These are phyloP conservation scores for Venusia cambrica DNA, from an alignment of 2,888 invertebrate genomes.

Conservation along the genomic window DNA sequence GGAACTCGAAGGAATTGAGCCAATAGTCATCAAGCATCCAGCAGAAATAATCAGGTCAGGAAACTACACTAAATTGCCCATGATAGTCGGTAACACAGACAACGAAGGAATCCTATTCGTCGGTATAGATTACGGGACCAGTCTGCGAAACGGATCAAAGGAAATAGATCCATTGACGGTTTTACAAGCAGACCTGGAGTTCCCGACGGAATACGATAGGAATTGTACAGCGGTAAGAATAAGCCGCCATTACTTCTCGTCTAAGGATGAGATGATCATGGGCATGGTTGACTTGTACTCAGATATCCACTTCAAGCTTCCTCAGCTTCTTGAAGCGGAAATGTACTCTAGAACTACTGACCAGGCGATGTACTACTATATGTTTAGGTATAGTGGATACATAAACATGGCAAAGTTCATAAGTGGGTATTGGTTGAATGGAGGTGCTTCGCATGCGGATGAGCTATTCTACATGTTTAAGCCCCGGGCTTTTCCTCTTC, in stretches of 20 bases:
- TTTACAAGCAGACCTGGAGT: slow-evolving; percentile 55
- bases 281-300: slow-evolving; percentile 68
- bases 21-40: slow-evolving; percentile 58
- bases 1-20: slow-evolving; percentile 54
- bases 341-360: slow-evolving; percentile 55
- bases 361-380: slow-evolving; percentile 64
- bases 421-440: slow-evolving; percentile 46
- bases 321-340: slow-evolving; percentile 58
- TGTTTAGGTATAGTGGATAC: slow-evolving; percentile 62
- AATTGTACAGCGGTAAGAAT: slow-evolving; percentile 52
- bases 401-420: slow-evolving; percentile 66
- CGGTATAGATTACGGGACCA: slow-evolving; percentile 57
- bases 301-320: slow-evolving; percentile 66
- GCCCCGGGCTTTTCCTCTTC: slow-evolving; percentile 59
- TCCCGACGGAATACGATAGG: slow-evolving; percentile 50
- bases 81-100: slow-evolving; percentile 69
- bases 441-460: slow-evolving; percentile 68
- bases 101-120: slow-evolving; percentile 69
- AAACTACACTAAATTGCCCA: slow-evolving; percentile 66
- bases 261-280: slow-evolving; percentile 58
- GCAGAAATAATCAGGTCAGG: slow-evolving; percentile 53
- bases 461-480: slow-evolving; percentile 71
- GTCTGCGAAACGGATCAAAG: slow-evolving; percentile 38
- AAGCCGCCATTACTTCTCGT: slow-evolving; percentile 54
- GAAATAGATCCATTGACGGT: slow-evolving; percentile 43